Conservation (phyloP, 2,113 vertebrate species). For the Ahaetulla prasina region DNA sequence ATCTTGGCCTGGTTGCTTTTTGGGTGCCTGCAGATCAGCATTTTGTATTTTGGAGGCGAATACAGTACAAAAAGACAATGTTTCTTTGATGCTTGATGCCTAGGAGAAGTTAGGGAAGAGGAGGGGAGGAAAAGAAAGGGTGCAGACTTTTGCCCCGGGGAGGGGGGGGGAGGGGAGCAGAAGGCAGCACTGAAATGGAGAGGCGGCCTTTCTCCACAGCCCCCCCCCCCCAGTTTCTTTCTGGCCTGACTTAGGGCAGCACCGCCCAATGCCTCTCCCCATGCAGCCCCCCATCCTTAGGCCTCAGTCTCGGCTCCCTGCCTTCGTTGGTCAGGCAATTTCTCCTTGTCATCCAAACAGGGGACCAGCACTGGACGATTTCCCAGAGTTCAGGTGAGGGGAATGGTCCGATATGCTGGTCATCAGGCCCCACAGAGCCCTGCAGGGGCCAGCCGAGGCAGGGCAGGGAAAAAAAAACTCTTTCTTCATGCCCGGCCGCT, state of each 20-base stretch:
- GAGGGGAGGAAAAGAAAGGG: not conserved
- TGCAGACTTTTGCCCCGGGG: not conserved
- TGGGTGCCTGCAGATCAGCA: not conserved
- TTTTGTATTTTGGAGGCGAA: not conserved
- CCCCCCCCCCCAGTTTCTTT: not conserved
- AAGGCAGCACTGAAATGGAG: not conserved
- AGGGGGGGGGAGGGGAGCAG: not conserved
- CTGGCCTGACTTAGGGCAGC: not conserved
- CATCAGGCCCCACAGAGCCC: not conserved
- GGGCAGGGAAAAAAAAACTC: not conserved
- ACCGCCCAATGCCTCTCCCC: not conserved
- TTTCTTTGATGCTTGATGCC: not conserved
- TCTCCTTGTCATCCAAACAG: constrained; percentile 28
- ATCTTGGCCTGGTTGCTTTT: not conserved
- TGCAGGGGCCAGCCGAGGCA: not conserved
- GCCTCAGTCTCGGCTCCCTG: constrained; percentile 45
- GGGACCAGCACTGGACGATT: not conserved
- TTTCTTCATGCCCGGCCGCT: not conserved
- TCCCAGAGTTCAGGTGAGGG: not conserved
- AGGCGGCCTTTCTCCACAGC: not conserved
- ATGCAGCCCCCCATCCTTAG: constrained; percentile 23
- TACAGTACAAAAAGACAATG: not conserved
- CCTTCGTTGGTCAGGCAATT: constrained; percentile 21
- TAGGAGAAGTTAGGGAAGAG: not conserved
- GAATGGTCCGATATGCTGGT: constrained; percentile 1